These are phyloP conservation scores for Dendroctonus ponderosae DNA, from an alignment of 1,140 invertebrate species.

Conservation along the genomic window DNA sequence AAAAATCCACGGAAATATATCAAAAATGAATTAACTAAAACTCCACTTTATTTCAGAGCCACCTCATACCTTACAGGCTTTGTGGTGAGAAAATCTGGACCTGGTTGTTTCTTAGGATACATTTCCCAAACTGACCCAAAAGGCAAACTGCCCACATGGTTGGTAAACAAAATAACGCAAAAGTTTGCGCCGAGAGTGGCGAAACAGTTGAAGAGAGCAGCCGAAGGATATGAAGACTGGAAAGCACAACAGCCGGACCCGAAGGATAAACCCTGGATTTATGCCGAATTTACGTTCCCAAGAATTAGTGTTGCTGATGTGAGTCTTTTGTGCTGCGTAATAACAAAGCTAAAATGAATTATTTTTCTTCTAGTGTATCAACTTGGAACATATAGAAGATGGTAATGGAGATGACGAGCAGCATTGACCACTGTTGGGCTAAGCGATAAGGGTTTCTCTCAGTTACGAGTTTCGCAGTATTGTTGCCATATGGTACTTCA, in stretches of 20 bases:
- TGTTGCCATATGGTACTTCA: no score
- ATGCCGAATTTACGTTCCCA: slow-evolving; percentile 78
- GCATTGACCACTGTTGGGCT: not conserved
- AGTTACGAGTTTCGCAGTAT: no score
- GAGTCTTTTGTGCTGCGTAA: slow-evolving; percentile 44
- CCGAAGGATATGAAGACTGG: slow-evolving; percentile 65
- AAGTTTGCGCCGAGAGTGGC: slow-evolving; percentile 83
- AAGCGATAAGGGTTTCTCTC: no score
- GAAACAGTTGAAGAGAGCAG: slow-evolving; percentile 78
- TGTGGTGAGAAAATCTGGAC: slow-evolving; percentile 51
- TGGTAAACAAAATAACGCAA: slow-evolving; percentile 85
- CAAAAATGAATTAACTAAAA: no score
- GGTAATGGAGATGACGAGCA: slow-evolving; percentile 16
- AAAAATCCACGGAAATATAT: no score
- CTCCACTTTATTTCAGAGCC: slow-evolving; percentile 52
- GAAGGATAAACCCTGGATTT: slow-evolving; percentile 80
- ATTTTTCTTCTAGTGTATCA: slow-evolving; percentile 18
- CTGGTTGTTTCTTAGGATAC: slow-evolving; percentile 77
- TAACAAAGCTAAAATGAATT: not conserved
- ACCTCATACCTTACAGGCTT: slow-evolving; percentile 69
- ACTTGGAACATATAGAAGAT: not conserved
- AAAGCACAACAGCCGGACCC: slow-evolving; percentile 71
- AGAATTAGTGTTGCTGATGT: slow-evolving; percentile 68
- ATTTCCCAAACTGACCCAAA: slow-evolving; percentile 85
- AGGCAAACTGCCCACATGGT: slow-evolving; percentile 83